Evolutionary conservation across 2,797 vertebrate species (phyloP).

Genomic region (Amblyopsis hoosieri): DNA sequence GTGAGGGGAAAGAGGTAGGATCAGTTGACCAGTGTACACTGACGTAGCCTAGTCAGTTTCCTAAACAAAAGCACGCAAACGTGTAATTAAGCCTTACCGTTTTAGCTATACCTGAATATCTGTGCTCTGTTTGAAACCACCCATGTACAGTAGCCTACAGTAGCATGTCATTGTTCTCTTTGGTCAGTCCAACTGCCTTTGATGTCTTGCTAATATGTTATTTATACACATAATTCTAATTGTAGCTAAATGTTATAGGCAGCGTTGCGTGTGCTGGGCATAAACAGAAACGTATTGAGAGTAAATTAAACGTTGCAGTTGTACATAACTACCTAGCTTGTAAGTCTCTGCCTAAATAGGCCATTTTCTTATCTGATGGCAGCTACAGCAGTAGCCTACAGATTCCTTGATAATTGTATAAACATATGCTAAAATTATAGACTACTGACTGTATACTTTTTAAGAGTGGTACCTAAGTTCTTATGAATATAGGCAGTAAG

Average conservation of each 20-base stretch:
- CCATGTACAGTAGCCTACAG: constrained; percentile 54
- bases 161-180: constrained; percentile 75
- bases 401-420: no score
- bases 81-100: no score
- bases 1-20: constrained; percentile 30
- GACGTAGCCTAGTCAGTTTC: background rate
- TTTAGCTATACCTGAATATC: no score
- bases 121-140: constrained; percentile 62
- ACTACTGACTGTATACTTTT: no score
- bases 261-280: constrained; percentile 10
- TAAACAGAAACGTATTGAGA: constrained; percentile 3
- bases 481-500: background rate
- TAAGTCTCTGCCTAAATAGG: background rate
- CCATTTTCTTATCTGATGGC: background rate
- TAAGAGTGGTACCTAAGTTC: no score
- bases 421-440: no score
- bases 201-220: constrained; percentile 31
- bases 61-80: no score
- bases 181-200: constrained; percentile 50
- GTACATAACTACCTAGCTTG: background rate
- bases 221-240: background rate
- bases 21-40: constrained; percentile 24
- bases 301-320: background rate
- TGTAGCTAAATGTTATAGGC: background rate
- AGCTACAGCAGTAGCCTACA: background rate